Conservation (phyloP, 1,140 invertebrate genomes). For the Caenorhabditis elegans region DNA sequence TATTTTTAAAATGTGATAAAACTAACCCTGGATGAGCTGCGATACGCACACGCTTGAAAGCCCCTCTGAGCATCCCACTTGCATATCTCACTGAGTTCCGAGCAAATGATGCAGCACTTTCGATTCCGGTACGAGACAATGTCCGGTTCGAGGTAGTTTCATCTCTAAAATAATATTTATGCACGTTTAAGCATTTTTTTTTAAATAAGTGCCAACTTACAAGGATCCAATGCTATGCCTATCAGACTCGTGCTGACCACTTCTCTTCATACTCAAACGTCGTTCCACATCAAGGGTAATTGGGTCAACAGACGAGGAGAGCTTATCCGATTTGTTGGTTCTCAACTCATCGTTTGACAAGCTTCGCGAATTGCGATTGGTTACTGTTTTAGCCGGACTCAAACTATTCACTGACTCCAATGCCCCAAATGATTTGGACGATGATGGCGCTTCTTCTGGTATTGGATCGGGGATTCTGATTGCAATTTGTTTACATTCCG, state of each 20-base stretch:
- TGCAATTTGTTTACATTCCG: background rate
- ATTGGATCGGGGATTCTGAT: background rate
- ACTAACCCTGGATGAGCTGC: background rate
- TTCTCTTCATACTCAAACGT: conserved; percentile 38
- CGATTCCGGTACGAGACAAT: conserved; percentile 2
- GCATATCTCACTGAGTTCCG: conserved; percentile 16
- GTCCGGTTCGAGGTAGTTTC: background rate
- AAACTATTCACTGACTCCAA: background rate
- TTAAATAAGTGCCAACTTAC: too few relatives aligned
- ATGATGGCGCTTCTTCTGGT: background rate
- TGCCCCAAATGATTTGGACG: background rate
- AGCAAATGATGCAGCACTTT: background rate
- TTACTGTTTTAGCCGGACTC: background rate
- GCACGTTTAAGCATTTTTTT: too few relatives aligned
- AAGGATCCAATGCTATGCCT: background rate
- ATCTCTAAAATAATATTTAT: conserved; percentile 40
- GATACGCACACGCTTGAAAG: conserved; percentile 10
- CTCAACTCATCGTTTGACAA: conserved; percentile 5
- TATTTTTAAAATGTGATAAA: too few relatives aligned
- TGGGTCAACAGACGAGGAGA: conserved; percentile 7
- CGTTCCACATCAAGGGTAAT: conserved; percentile 36
- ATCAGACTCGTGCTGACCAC: background rate
- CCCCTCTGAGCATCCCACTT: conserved; percentile 15
- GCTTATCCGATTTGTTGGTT: background rate
- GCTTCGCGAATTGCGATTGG: background rate